These are phyloP conservation scores for Heliconius erato DNA, from an alignment of 2,888 invertebrate genomes.

Conservation along the genomic window DNA sequence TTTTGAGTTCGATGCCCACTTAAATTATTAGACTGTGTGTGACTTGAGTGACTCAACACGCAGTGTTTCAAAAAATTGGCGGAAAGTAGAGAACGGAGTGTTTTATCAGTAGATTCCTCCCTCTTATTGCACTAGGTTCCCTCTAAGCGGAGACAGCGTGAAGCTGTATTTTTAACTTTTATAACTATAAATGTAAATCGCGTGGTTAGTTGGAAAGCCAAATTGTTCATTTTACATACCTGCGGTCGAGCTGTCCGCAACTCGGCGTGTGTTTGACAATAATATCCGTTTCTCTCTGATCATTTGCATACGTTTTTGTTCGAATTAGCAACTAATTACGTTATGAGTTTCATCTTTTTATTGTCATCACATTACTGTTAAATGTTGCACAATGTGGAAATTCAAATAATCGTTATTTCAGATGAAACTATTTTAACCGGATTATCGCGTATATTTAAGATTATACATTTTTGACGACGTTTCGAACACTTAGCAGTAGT, in stretches of 20 bases:
- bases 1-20: too few species aligned
- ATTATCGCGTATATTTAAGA: too few species aligned
- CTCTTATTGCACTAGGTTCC: background rate
- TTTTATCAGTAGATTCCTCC: background rate
- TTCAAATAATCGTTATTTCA: background rate
- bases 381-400: background rate
- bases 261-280: conserved; percentile 38
- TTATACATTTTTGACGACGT: too few species aligned
- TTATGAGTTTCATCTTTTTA: conserved; percentile 16
- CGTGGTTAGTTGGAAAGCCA: conserved; percentile 26
- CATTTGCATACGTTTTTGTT: conserved; percentile 40
- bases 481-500: too few species aligned
- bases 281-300: conserved; percentile 33
- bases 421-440: too few species aligned
- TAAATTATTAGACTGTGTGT: background rate
- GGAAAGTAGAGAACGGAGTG: background rate
- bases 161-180: too few species aligned
- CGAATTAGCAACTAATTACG: conserved; percentile 36
- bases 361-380: background rate
- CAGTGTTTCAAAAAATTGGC: background rate
- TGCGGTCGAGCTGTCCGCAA: conserved; percentile 35
- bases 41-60: background rate
- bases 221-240: conserved; percentile 38
- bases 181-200: conserved; percentile 36
- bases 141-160: too few species aligned